Base-by-base conservation (phyloP, 1,140 invertebrate genomes). In the Melipona quadrifasciata region DNA sequence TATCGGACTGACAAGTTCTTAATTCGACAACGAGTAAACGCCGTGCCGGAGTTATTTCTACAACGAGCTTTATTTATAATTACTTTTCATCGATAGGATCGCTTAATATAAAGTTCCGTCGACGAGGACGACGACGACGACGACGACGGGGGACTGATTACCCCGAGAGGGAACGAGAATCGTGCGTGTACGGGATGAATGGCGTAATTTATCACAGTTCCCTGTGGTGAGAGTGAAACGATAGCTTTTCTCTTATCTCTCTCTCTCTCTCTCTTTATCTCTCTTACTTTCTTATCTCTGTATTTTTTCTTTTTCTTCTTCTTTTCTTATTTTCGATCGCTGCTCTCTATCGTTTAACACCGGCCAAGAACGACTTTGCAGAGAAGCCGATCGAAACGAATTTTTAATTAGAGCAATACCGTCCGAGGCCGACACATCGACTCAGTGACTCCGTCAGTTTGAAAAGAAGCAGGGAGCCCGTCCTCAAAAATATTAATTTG, bases 81-180 rank as follows among this genome's bases (percentile, higher is more conserved):
- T 68, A 78, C 82, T 78, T 61, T 61, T 67, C 39, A 78, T 78
- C 81, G 81, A 83, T 78, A 47, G 53, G 55, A 82, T 76, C 80
- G 80, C 61, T 77, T 68, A 68, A 76, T 77, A 67, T 27, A 77
- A 70, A 78, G 17, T 31, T 27, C 39, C 10, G 12, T 53, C 31
- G 27, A 58, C 17, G 21, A 17, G 39, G 24, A 61, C 11, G 34
- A 76, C 64, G 57, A 47, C 39, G 39, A 58, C 39, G 24, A 61
- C 5, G 57, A 76, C 47, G 61, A 24, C 0, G 19, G 24, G 24
- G 64, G 47, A 27, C n/a, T 31, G 21, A 14, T 27, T 76, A 24
- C 39, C 65, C 65, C n/a, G 17, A 47, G 34, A 47, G 11, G 31
- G 39, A 31, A 65, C 6, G 11, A 53, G 51, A 77, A 21, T 64